Base-by-base conservation (phyloP, 2,113 vertebrate species). In the Laticauda colubrina region DNA sequence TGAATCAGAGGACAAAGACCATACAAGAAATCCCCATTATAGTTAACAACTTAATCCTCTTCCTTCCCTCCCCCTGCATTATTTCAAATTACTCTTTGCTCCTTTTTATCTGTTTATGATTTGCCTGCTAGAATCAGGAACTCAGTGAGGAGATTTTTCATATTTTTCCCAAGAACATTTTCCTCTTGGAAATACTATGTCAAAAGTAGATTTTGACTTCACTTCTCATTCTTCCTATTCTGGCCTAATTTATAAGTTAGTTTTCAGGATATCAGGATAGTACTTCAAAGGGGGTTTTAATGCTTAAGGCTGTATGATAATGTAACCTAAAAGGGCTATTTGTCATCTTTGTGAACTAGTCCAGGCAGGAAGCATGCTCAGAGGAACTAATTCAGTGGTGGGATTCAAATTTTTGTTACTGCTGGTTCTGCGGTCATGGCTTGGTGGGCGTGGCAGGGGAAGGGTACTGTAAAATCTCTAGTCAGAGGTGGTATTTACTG, bases 1-100 rank as follows among this genome's bases (percentile, higher is more conserved):
- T 88, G 86, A 92, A 14, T 89, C 39, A 92, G 54, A 56, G 34
- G 20, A 3, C 91, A 92, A 89, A 89, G 51, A 85, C 39, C 64
- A 57, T 48, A 69, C 4, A 55, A 51, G 34, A 89, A 92, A 53
- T 89, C 61, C 45, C 2, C 24, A 81, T 39, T 89, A 55, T 51
- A 89, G 34, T 81, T 34, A 29, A 20, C 21, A 75, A 21, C 15
- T 56, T 81, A 56, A 92, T 64, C 34, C 29, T 61, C 85, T 61
- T 24, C 23, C 23, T 12, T 15, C 14, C 48, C 55, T 51, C 15
- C 23, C 7, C 14, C 20, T 1, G 5, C 56, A 64, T 34, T 64
- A 45, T 87, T 29, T 81, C 87, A 89, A 85, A 85, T 26, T 26
- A 64, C 29, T 64, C 26, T 34, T 20, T n/a, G 11, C 11, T 48